Base-by-base conservation (phyloP, 2,888 invertebrate genomes). In the Callyntrura guangdongensis region DNA sequence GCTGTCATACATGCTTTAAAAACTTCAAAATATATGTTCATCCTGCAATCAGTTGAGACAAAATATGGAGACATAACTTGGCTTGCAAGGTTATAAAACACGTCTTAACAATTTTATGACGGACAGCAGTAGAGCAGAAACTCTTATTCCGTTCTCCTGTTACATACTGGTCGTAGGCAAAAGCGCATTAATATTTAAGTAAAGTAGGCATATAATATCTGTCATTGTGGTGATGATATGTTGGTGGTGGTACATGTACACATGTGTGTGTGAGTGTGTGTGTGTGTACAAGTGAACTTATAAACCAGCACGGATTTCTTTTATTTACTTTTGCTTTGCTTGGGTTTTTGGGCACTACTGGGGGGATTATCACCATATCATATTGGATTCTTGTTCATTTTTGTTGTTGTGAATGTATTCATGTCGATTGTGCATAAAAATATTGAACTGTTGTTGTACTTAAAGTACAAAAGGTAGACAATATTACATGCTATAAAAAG, bases 51-150 rank as follows among this genome's bases (percentile, higher is more conserved):
- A 20, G 49, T 61, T 61, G 5, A 47, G 12, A 79, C 49, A 67
- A 86, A 61, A 47, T 87, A 86, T 86, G 79, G 81, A 81, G 79
- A 69, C 74, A 87, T 22, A 87, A 87, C 67, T 87, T 87, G 81
- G 69, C 79, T 81, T 79, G 64, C 81, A 87, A 89, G 89, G 72
- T 83, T 72, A 83, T 89, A 77, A 81, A 83, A 84, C 89, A 83
- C 59, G 84, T 83, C 89, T 89, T 72, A 83, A 83, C 25, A 74
- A 22, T 83, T 89, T 89, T 69, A 69, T 69, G 56, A 72, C 67
- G 61, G 81, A 77, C 84, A 84, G 27, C 69, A 83, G 67, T 27
- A 49, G 49, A 84, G 69, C 67, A 84, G 59, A 36, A 59, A 82
- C 59, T 79, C 56, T 36, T 36, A 79, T 79, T 53, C 36, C 27